Evolutionary conservation across 2,888 invertebrate species (phyloP).

Genomic region (Gastrophysa polygoni): DNA sequence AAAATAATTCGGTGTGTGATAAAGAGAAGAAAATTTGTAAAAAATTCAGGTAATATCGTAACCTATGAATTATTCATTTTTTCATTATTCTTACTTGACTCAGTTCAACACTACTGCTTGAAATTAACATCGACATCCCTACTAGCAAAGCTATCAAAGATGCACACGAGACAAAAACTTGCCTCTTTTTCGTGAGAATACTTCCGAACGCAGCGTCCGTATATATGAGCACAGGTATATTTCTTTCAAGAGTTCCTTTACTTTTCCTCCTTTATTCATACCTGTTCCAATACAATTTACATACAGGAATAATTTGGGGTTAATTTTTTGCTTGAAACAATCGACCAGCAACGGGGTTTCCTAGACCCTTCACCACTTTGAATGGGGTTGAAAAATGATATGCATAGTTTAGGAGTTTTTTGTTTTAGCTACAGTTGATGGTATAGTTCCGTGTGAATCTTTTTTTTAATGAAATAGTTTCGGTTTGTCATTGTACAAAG

Average conservation of each 20-base stretch:
- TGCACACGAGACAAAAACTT: conserved; percentile 24
- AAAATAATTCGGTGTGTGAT: too few species aligned
- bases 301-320: conserved; percentile 49
- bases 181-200: conserved; percentile 40
- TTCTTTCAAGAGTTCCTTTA: conserved; percentile 20
- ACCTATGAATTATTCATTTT: too few species aligned
- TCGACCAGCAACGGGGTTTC: conserved; percentile 37
- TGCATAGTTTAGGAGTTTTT: conserved; percentile 48
- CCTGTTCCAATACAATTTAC: conserved; percentile 48
- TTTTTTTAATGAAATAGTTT: conserved; percentile 39
- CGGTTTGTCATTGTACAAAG: conserved; percentile 31
- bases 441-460: conserved; percentile 43
- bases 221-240: conserved; percentile 34
- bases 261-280: conserved; percentile 36
- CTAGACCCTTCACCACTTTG: conserved; percentile 34
- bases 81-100: too few species aligned
- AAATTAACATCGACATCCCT: too few species aligned
- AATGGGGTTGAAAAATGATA: conserved; percentile 48
- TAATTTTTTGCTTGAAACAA: conserved; percentile 55
- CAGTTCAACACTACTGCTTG: too few species aligned
- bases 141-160: too few species aligned
- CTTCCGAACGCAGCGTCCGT: conserved; percentile 33
- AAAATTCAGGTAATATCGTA: too few species aligned
- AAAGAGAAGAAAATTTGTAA: too few species aligned
- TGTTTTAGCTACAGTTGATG: conserved; percentile 37